phyloP scores from a whole-genome alignment of 2,888 invertebrate species.

The Tetheella fluctuosa region DNA sequence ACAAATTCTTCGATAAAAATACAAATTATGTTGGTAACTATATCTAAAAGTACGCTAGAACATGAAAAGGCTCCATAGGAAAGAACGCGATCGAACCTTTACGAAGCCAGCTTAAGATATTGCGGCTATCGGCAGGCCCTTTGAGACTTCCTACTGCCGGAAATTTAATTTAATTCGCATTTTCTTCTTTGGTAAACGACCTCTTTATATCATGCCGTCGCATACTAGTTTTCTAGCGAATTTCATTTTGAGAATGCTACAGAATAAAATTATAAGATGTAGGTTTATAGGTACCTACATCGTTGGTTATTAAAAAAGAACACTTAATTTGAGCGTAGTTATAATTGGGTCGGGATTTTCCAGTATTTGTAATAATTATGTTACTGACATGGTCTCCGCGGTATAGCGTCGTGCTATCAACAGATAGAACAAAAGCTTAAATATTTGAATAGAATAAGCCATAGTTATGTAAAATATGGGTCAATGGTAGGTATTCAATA shows the following conservation, averaged over 20 bases:
- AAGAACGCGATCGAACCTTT: slow-evolving; percentile 57
- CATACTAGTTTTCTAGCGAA: slow-evolving; percentile 53
- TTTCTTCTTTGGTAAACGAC: slow-evolving; percentile 71
- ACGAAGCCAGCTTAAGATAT: slow-evolving; percentile 70
- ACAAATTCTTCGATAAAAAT: not conserved
- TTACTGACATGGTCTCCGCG: too few species aligned
- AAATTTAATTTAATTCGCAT: slow-evolving; percentile 80
- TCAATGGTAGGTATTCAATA: too few species aligned
- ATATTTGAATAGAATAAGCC: too few species aligned
- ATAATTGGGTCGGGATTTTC: too few species aligned
- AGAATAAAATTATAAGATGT: not conserved
- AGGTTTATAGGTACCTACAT: too few species aligned
- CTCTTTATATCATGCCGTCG: slow-evolving; percentile 48
- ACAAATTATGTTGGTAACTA: not conserved
- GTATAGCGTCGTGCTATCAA: too few species aligned
- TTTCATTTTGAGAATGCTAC: slow-evolving; percentile 40
- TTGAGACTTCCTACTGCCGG: slow-evolving; percentile 73
- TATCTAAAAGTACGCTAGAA: slow-evolving; percentile 33
- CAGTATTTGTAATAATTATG: too few species aligned
- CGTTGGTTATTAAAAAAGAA: not conserved
- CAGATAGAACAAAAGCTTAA: too few species aligned
- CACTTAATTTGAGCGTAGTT: not conserved
- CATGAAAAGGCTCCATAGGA: slow-evolving; percentile 49
- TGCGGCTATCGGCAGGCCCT: slow-evolving; percentile 72
- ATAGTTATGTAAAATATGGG: too few species aligned